Evolutionary conservation across 1,140 invertebrate species (phyloP).

Genomic region (Mizuhopecten yessoensis): DNA sequence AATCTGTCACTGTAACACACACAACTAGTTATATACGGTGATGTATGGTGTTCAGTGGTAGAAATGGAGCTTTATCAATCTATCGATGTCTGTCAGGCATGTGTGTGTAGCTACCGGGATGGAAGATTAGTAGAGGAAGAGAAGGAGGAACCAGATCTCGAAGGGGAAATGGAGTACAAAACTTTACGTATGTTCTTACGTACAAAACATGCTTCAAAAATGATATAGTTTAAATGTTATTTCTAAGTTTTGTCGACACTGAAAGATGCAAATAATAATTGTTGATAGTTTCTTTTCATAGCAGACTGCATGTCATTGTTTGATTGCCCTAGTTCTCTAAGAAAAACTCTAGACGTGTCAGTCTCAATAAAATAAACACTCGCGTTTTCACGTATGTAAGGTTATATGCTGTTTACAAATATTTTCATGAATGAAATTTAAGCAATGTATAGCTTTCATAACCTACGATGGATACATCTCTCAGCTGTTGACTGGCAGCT

Average conservation of each 20-base stretch:
- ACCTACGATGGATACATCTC: background rate
- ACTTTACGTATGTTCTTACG: background rate
- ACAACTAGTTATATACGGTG: background rate
- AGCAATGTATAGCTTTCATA: background rate
- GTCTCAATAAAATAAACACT: background rate
- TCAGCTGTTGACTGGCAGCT: background rate
- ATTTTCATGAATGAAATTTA: conserved; percentile 1
- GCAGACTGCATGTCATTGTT: background rate
- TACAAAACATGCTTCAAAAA: background rate
- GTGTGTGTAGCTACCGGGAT: background rate
- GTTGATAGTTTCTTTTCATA: background rate
- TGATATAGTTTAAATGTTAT: background rate
- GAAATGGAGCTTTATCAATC: background rate
- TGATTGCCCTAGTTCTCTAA: background rate
- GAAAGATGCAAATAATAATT: background rate
- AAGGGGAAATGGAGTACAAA: no score
- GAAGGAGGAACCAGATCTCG: no score
- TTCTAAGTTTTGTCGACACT: background rate
- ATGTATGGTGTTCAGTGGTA: background rate
- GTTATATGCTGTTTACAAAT: background rate
- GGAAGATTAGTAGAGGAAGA: background rate
- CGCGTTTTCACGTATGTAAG: background rate
- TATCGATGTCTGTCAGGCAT: background rate
- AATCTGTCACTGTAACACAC: background rate
- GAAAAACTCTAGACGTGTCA: background rate